Evolutionary conservation across 1,140 invertebrate species (phyloP).

Genomic region (Trichonephila clavipes): DNA sequence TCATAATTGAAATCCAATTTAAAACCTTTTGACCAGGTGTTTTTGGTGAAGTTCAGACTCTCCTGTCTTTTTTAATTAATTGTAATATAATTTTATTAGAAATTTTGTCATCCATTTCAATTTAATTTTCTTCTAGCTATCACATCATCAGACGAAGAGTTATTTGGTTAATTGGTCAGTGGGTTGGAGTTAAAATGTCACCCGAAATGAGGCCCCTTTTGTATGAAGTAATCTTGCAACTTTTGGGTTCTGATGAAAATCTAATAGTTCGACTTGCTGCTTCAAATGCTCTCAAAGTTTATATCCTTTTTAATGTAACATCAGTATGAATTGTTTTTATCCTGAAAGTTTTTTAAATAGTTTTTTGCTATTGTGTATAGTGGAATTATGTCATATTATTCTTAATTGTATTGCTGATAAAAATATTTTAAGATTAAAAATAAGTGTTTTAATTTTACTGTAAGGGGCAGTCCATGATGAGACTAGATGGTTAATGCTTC

Average conservation of each 20-base stretch:
- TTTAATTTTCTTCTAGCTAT: conserved; percentile 84
- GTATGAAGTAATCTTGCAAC: conserved; percentile 89
- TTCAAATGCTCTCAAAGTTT: conserved; percentile 87
- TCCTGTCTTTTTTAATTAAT: too few species aligned
- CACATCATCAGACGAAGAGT: conserved; percentile 93
- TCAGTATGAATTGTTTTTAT: too few species aligned
- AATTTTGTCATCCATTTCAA: not conserved
- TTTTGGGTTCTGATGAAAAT: conserved; percentile 87
- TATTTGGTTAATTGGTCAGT: conserved; percentile 92
- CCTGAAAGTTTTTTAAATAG: not conserved
- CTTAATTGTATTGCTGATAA: too few species aligned
- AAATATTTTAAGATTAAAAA: too few species aligned
- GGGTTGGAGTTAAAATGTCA: conserved; percentile 93
- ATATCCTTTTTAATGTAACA: conserved; percentile 80
- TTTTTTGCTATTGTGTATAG: not conserved
- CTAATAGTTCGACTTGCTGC: conserved; percentile 92
- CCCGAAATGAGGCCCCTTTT: conserved; percentile 88
- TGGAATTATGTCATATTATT: too few species aligned
- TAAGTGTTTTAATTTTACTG: too few species aligned
- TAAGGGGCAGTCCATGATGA: not conserved
- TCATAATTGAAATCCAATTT: too few species aligned
- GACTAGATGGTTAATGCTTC: not conserved
- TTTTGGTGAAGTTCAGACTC: too few species aligned
- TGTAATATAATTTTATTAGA: not conserved
- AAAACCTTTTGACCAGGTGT: too few species aligned